A percentile compares a stretch with the other conserved stretches of the same genome.
These are phyloP conservation scores for Machaerirhynchus nigripectus DNA, from an alignment of 2,113 vertebrate genomes.

Conservation along the genomic window DNA sequence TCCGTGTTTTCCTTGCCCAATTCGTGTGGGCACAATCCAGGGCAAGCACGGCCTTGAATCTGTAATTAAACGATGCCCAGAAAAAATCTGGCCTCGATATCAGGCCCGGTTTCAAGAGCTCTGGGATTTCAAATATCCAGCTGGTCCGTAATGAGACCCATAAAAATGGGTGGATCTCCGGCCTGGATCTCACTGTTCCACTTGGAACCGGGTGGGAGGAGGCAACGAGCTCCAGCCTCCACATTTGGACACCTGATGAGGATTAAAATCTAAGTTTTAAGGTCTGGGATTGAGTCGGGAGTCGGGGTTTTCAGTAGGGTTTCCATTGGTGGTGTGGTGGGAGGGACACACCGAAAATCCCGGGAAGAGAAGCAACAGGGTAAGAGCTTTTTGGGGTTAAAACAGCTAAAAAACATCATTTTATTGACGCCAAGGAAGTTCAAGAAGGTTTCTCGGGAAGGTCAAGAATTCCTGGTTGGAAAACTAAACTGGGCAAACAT, in stretches of 20 bases:
- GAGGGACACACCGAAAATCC: neutral
- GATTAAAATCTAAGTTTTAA: neutral
- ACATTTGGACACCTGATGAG: too few species aligned
- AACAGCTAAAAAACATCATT: neutral
- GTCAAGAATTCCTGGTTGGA: neutral
- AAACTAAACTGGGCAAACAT: neutral
- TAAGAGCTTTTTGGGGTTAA: neutral
- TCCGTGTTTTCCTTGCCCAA: neutral
- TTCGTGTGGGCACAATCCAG: slow-evolving; percentile 41
- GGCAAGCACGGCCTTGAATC: neutral
- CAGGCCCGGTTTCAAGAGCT: neutral
- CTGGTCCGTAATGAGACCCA: neutral
- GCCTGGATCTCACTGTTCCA: neutral
- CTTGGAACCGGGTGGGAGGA: neutral
- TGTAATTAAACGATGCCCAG: slow-evolving; percentile 21
- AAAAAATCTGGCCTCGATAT: neutral
- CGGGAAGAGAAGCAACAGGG: neutral
- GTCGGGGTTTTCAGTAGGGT: neutral
- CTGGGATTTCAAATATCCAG: neutral
- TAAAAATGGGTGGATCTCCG: slow-evolving; percentile 50
- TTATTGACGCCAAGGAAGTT: neutral
- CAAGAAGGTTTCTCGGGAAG: neutral
- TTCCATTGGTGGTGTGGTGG: too few species aligned
- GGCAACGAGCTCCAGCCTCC: neutral
- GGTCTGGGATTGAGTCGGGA: fast-evolving